Conservation (phyloP, 1,140 invertebrate species). For the Ooceraea biroi region DNA sequence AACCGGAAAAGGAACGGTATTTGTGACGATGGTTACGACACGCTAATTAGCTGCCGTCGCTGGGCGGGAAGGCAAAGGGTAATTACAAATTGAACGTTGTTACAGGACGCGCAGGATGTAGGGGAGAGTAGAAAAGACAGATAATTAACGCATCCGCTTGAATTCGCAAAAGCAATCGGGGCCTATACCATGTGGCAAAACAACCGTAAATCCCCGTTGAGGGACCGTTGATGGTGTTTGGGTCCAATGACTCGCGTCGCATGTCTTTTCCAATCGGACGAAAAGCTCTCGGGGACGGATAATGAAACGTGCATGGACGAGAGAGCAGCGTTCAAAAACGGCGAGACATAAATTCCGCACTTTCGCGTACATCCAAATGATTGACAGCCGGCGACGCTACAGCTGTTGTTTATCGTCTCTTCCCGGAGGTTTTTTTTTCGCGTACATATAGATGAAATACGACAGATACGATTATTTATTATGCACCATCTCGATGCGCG, state of each 20-base stretch:
- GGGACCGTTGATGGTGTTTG: conserved; percentile 9
- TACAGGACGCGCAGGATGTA: conserved; percentile 16
- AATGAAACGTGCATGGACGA: conserved; percentile 53
- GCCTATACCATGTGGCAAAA: conserved; percentile 22
- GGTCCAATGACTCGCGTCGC: conserved; percentile 36
- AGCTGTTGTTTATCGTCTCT: conserved; percentile 55
- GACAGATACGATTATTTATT: conserved; percentile 63
- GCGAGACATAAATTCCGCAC: conserved; percentile 56
- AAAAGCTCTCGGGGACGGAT: conserved; percentile 58
- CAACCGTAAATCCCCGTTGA: conserved; percentile 45
- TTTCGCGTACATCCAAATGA: conserved; percentile 50
- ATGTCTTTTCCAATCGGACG: conserved; percentile 59
- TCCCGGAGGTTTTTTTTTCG: conserved; percentile 1
- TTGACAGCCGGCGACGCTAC: conserved; percentile 59
- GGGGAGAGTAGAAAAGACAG: conserved; percentile 14
- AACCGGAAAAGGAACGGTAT: background rate
- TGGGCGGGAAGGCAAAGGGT: background rate
- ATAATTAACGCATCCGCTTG: conserved; percentile 52
- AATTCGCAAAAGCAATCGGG: conserved; percentile 26
- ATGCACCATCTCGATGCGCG: conserved; percentile 55
- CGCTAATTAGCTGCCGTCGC: conserved; percentile 1
- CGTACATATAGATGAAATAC: conserved; percentile 52
- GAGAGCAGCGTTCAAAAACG: conserved; percentile 47
- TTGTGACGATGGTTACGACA: background rate
- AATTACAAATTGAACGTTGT: conserved; percentile 46